These are phyloP conservation scores for Gymnocephalus cernua DNA, from an alignment of 2,113 vertebrate species.

Conservation along the genomic window DNA sequence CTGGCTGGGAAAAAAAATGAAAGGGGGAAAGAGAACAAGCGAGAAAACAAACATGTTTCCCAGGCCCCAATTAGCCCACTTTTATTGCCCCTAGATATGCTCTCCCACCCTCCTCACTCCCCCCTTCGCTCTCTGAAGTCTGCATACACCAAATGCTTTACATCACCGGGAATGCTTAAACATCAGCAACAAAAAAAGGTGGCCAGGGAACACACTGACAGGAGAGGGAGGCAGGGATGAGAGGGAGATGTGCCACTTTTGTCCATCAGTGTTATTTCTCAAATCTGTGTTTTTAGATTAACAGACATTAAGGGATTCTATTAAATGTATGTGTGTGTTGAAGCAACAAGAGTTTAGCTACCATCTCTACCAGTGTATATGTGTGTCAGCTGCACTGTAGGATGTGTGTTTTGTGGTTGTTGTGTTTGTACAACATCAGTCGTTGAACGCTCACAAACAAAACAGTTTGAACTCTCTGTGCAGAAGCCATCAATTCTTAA, in stretches of 20 bases:
- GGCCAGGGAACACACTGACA: conserved; percentile 17
- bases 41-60: conserved; percentile 81
- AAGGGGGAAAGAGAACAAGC: conserved; percentile 52
- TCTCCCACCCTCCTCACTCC: conserved; percentile 37
- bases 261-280: conserved; percentile 26
- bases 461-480: conserved; percentile 68
- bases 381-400: conserved; percentile 20
- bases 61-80: conserved; percentile 81
- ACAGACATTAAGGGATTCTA: background rate
- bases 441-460: conserved; percentile 66
- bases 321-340: background rate
- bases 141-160: conserved; percentile 64
- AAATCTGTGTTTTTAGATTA: conserved; percentile 23
- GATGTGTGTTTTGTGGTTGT: conserved; percentile 69
- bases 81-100: conserved; percentile 76
- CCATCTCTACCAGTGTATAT: background rate
- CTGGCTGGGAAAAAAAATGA: conserved; percentile 69
- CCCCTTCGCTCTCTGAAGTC: conserved; percentile 62
- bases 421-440: conserved; percentile 70
- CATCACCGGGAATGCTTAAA: conserved; percentile 57
- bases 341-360: background rate
- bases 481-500: conserved; percentile 81
- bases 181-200: conserved; percentile 42
- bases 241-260: conserved; percentile 21
- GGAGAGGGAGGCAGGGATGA: conserved; percentile 8